phyloP scores from a whole-genome alignment of 2,888 invertebrate species.

The Parnassius glacialis region DNA sequence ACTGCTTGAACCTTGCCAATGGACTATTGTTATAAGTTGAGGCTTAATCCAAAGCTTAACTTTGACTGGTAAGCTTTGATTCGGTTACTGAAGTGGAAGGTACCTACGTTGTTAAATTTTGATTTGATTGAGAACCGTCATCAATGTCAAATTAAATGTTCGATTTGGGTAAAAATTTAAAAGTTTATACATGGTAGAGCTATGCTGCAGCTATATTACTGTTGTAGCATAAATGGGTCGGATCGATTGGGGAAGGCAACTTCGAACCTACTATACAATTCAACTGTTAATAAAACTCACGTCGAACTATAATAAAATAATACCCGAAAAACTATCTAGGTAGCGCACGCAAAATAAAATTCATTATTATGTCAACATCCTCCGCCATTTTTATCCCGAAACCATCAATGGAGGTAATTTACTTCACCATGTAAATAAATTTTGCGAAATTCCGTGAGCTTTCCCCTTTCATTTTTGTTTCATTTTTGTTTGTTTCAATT shows the following conservation, averaged over 20 bases:
- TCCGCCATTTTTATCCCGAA: conserved; percentile 28
- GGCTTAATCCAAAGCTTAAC: neutral
- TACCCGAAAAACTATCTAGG: conserved; percentile 10
- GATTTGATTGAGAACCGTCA: neutral
- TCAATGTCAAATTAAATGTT: neutral
- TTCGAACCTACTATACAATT: neutral
- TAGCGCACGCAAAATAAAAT: conserved; percentile 21
- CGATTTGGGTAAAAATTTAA: no score
- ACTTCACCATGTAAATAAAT: conserved; percentile 30
- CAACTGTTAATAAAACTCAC: neutral
- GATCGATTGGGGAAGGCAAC: no score
- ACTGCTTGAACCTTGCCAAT: neutral
- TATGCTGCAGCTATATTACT: no score
- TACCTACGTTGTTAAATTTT: neutral
- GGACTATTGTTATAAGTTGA: neutral
- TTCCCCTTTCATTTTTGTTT: conserved; percentile 15
- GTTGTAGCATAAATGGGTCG: no score
- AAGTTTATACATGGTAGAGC: no score
- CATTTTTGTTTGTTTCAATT: no score
- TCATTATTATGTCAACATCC: conserved; percentile 11
- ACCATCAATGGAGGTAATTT: conserved; percentile 31
- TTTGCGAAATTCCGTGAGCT: conserved; percentile 27
- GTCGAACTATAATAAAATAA: conserved; percentile 1
- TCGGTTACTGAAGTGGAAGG: neutral
- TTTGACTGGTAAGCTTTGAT: neutral